Evolutionary conservation across 2,888 invertebrate genomes (phyloP).

Genomic region (Cheilosia scutellata): DNA sequence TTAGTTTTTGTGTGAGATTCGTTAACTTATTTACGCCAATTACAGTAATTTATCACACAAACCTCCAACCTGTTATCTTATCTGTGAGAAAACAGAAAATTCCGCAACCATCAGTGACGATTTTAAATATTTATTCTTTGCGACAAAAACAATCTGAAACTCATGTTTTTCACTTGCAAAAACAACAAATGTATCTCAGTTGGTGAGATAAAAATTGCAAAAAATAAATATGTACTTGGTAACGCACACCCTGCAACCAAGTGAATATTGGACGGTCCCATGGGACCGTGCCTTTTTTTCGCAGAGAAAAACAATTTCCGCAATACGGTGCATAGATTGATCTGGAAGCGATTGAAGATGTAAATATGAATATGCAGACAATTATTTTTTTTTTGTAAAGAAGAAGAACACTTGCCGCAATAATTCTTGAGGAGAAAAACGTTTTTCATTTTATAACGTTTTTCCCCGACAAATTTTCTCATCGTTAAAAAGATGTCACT

Average conservation of each 20-base stretch:
- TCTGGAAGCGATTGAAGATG: conserved; percentile 3
- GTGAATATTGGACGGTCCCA: conserved; percentile 17
- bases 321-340: conserved; percentile 11
- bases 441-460: conserved; percentile 6
- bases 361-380: conserved; percentile 22
- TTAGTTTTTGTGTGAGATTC: conserved; percentile 7
- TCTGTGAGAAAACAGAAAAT: conserved; percentile 32
- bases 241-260: conserved; percentile 25
- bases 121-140: conserved; percentile 31
- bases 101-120: conserved; percentile 49
- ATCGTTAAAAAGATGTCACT: conserved; percentile 42
- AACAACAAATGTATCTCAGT: conserved; percentile 16
- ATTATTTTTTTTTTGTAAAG: not conserved
- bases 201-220: conserved; percentile 24
- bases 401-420: conserved; percentile 12
- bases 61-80: conserved; percentile 51
- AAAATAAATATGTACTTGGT: not conserved
- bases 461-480: conserved; percentile 35
- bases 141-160: conserved; percentile 5
- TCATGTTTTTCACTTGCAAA: conserved; percentile 25
- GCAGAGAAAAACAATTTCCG: conserved; percentile 21
- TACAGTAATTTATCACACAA: conserved; percentile 13
- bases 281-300: not conserved
- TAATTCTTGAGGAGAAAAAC: conserved; percentile 6
- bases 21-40: conserved; percentile 8